Evolutionary conservation across 2,888 invertebrate genomes (phyloP).

Genomic region (Tipula helvola): DNA sequence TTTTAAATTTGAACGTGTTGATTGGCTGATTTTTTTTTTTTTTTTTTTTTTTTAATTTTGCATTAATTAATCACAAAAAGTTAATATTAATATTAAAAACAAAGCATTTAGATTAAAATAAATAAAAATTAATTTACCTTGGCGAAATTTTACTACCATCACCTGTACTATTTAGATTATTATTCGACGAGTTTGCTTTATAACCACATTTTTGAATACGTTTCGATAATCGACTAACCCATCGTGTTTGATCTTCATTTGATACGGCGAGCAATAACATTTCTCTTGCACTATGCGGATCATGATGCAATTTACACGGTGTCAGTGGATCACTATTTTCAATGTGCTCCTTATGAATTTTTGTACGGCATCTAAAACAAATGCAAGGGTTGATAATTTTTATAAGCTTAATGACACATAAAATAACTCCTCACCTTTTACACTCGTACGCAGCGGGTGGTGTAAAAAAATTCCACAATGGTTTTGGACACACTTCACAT

Average conservation of each 20-base stretch:
- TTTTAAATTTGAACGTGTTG: conserved; percentile 37
- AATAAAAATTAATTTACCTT: conserved; percentile 42
- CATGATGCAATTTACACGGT: conserved; percentile 93
- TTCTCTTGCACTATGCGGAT: conserved; percentile 88
- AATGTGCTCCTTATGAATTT: conserved; percentile 96
- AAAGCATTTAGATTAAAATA: neutral
- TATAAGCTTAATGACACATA: neutral
- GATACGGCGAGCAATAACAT: conserved; percentile 77
- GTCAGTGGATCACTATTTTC: conserved; percentile 70
- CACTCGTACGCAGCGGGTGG: conserved; percentile 97
- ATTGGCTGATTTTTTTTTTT: conserved; percentile 27
- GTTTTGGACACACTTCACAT: conserved; percentile 95
- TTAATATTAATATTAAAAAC: neutral
- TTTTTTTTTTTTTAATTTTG: neutral
- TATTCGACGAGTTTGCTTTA: conserved; percentile 62
- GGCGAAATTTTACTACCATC: conserved; percentile 62
- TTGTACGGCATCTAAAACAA: conserved; percentile 75
- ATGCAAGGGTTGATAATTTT: conserved; percentile 8
- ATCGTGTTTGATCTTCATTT: conserved; percentile 78
- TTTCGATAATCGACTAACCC: conserved; percentile 83
- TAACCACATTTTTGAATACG: conserved; percentile 89
- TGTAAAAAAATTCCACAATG: conserved; percentile 94
- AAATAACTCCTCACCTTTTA: conserved; percentile 43
- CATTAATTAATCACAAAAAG: neutral
- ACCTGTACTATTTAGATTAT: conserved; percentile 26